These are phyloP conservation scores for Trachymyrmex septentrionalis DNA, from an alignment of 1,140 invertebrate genomes.

Conservation along the genomic window DNA sequence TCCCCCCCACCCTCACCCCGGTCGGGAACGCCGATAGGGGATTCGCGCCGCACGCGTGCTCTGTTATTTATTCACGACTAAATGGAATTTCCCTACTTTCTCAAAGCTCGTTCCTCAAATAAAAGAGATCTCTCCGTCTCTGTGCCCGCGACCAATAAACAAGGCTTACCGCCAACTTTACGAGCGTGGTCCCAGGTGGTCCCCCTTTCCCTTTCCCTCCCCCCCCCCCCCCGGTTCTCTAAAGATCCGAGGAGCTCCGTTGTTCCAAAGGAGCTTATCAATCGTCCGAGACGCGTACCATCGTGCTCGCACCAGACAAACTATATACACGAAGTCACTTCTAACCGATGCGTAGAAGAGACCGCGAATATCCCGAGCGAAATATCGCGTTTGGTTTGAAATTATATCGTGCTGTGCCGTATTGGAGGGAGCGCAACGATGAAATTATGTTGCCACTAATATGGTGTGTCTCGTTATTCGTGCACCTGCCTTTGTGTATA, in stretches of 20 bases:
- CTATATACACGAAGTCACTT: conserved; percentile 24
- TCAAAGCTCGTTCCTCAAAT: conserved; percentile 59
- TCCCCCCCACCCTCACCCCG: no score
- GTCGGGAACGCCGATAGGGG: conserved; percentile 36
- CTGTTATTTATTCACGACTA: conserved; percentile 73
- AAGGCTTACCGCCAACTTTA: conserved; percentile 75
- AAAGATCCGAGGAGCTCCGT: conserved; percentile 44
- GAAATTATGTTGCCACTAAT: conserved; percentile 26
- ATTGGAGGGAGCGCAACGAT: neutral
- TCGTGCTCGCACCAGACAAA: conserved; percentile 58
- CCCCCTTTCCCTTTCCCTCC: no score
- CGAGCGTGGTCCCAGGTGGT: conserved; percentile 69
- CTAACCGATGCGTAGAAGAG: neutral
- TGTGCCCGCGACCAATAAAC: conserved; percentile 66
- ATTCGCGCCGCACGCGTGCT: conserved; percentile 68
- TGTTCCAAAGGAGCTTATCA: conserved; percentile 73
- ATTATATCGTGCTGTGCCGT: neutral
- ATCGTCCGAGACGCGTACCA: conserved; percentile 61
- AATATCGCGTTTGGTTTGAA: conserved; percentile 22
- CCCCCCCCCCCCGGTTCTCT: no score
- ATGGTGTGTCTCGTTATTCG: conserved; percentile 16
- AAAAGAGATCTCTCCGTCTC: conserved; percentile 69
- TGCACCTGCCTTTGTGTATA: neutral
- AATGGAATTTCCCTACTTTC: conserved; percentile 69
- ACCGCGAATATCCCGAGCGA: conserved; percentile 9